Evolutionary conservation across 2,888 invertebrate genomes (phyloP).

Genomic region (Eurois occulta): DNA sequence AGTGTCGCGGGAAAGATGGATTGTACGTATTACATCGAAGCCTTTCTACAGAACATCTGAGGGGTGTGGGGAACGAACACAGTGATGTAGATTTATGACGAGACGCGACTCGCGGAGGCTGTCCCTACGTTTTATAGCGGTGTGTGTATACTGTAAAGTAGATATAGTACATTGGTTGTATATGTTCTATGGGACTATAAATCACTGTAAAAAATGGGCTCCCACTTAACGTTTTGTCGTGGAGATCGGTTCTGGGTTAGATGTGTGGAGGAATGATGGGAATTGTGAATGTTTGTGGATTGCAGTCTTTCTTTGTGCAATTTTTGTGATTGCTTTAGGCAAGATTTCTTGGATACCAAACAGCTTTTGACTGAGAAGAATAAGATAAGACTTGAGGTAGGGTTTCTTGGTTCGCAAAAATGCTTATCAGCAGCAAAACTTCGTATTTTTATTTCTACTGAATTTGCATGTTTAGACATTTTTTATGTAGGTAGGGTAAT

Average conservation of each 20-base stretch:
- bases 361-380: neutral
- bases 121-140: conserved; percentile 66
- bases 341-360: neutral
- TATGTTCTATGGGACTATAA: conserved; percentile 62
- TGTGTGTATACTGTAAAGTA: conserved; percentile 28
- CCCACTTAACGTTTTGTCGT: conserved; percentile 55
- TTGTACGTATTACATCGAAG: conserved; percentile 73
- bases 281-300: conserved; percentile 7
- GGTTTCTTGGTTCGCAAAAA: neutral
- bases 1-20: conserved; percentile 77
- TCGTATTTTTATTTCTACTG: neutral
- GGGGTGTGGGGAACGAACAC: conserved; percentile 60
- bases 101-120: conserved; percentile 63
- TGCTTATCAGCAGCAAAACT: neutral
- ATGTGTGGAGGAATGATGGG: conserved; percentile 18
- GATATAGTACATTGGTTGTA: conserved; percentile 54
- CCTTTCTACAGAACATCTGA: conserved; percentile 54
- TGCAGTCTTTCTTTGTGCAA: neutral
- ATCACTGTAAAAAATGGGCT: conserved; percentile 52
- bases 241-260: conserved; percentile 27
- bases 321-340: neutral
- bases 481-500: neutral
- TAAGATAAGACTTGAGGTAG: neutral
- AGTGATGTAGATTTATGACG: conserved; percentile 74
- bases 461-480: neutral